A percentile compares a stretch with the other conserved stretches of the same genome.
These are phyloP conservation scores for Boloria euphrosyne DNA, from an alignment of 2,888 invertebrate species.

Conservation along the genomic window DNA sequence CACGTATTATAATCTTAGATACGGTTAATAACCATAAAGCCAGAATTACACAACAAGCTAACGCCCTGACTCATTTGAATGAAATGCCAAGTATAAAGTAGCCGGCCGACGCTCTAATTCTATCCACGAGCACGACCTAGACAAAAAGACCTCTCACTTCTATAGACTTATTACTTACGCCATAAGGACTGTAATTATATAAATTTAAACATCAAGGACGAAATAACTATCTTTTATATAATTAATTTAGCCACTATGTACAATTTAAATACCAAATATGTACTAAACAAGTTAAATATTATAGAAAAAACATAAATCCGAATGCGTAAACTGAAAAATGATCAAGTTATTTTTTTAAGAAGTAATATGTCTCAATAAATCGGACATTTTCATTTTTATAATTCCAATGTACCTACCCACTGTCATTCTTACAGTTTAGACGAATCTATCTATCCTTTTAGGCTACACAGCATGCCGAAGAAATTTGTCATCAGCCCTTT, in stretches of 20 bases:
- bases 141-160: conserved; percentile 40
- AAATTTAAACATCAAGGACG: conserved; percentile 34
- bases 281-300: too few species aligned
- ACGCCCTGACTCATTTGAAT: conserved; percentile 38
- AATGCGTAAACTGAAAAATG: too few species aligned
- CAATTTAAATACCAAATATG: conserved; percentile 5
- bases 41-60: conserved; percentile 28
- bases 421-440: too few species aligned
- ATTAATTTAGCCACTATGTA: conserved; percentile 26
- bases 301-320: too few species aligned
- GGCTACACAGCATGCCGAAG: too few species aligned
- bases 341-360: too few species aligned
- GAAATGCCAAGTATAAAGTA: conserved; percentile 38
- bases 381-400: too few species aligned
- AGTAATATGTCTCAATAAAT: too few species aligned
- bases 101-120: conserved; percentile 36
- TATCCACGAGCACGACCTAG: conserved; percentile 40
- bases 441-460: too few species aligned
- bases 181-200: conserved; percentile 30
- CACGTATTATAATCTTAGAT: conserved; percentile 1
- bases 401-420: too few species aligned
- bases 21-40: conserved; percentile 6
- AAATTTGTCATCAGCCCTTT: too few species aligned
- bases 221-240: conserved; percentile 25
- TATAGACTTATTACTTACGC: conserved; percentile 24